Evolutionary conservation across 1,140 invertebrate species (phyloP), one percentile per base, ranked within the genome.

Genomic region (Vanessa atalanta): DNA sequence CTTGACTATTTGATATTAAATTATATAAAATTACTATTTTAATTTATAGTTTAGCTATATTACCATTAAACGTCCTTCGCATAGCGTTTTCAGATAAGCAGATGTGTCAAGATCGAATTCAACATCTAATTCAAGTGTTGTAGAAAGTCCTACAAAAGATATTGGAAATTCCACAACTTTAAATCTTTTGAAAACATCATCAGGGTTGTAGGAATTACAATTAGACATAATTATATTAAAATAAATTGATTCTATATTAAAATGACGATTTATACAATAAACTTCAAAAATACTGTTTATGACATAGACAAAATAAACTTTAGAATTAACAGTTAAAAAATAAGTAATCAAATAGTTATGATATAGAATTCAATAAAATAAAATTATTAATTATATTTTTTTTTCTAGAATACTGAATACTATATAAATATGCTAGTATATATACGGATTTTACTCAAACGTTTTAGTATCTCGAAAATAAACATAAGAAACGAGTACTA

Each of bases 121-220:
- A 12, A 91, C 82, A 70, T 89, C 83, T 3, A 91, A 66, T 37
- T 79, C 65, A 60, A 81, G 78, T 47, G 72, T 78, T 12, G 88
- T 85, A 0, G 85, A 85, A 26, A 92, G 73, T 23, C 85, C 88
- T 23, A 91, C 88, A 70, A 86, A 90, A 11, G 88, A 88, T 71
- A 79, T 79, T 8, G 89, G 89, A 78, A 92, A 91, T 70, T 91
- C 88, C 12, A 92, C 67, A 6, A 91, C 75, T 75, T 88, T 83
- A 68, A 92, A 91, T 66, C 82, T 80, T 77, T 80, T 79, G 63
- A 89, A 92, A 43, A 90, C 74, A 75, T 86, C 87, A 77, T 92
- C 86, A 11, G 83, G 78, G 65, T 86, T 76, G 73, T 83, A 87
- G 16, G 66, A 60, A 60, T 77, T 64, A 80, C 88, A 89, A 60